phyloP scores from a whole-genome alignment of 2,888 invertebrate genomes.

The Aspidiotus destructor region DNA sequence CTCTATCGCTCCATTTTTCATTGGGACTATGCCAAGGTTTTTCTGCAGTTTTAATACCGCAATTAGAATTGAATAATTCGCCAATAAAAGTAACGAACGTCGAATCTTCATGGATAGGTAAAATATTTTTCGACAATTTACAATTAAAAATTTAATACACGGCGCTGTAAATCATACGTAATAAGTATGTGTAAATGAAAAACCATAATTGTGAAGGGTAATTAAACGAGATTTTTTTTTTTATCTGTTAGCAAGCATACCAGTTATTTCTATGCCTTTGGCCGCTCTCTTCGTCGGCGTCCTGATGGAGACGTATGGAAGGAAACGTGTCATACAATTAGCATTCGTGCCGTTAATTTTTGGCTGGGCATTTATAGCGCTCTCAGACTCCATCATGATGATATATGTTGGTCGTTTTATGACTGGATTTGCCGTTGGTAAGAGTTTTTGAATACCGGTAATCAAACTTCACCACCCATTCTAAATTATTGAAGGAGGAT shows the following conservation, averaged over 20 bases:
- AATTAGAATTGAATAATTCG: conserved; percentile 45
- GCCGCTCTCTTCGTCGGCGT: conserved; percentile 59
- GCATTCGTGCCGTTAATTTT: conserved; percentile 57
- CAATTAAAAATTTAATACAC: too few relatives aligned
- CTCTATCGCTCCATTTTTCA: conserved; percentile 47
- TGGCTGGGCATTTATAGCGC: conserved; percentile 59
- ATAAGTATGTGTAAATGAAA: too few relatives aligned
- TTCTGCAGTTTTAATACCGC: conserved; percentile 62
- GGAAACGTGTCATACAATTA: conserved; percentile 54
- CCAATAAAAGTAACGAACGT: conserved; percentile 47
- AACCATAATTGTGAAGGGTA: too few relatives aligned
- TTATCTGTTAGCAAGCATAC: too few relatives aligned
- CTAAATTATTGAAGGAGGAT: too few relatives aligned
- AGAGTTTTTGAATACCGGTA: too few relatives aligned
- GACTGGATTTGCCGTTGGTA: conserved; percentile 42
- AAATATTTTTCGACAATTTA: neutral
- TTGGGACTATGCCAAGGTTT: conserved; percentile 65
- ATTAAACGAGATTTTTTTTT: too few relatives aligned
- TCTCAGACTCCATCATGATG: conserved; percentile 52
- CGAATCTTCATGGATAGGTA: conserved; percentile 62
- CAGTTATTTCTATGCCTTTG: conserved; percentile 54
- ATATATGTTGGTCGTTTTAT: conserved; percentile 58
- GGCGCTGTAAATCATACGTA: too few relatives aligned
- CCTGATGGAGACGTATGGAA: conserved; percentile 56
- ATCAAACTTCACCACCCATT: too few relatives aligned